Base-by-base conservation (phyloP, 2,113 vertebrate genomes). In the Rhagologus leucostigma region DNA sequence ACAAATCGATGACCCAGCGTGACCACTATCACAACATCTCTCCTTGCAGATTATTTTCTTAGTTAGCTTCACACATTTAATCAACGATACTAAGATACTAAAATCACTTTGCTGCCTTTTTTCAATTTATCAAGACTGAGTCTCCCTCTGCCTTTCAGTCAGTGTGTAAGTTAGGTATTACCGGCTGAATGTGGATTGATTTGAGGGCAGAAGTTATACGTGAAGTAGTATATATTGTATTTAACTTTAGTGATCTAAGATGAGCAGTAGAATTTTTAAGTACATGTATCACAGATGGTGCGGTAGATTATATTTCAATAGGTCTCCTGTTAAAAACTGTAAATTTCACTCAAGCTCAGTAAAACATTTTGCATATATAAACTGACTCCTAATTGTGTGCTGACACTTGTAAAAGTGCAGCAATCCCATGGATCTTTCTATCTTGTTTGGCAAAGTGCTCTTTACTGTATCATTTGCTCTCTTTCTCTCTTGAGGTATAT, bases 1-100 rank as follows among this genome's bases (percentile, higher is more conserved):
- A 96, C 62, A 95, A 97, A 97, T 79, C 44, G 18, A 92, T 96
- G 94, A 95, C 84, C 95, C 69, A 94, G 93, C 10, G 67, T 80
- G 93, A 94, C 90, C 35, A 2, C 68, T 93, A 95, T 78, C 86
- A 93, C 90, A 97, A 73, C 88, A 97, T 68, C 59, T 42, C 46
- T 32, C 64, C 62, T 71, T 78, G 59, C 67, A 84, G 87, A 88
- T 93, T 76, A 95, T 94, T 96, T 94, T 83, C 70, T 83, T 97
- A 93, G 84, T 95, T 97, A 94, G 55, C 67, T 94, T 93, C 60
- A 92, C 79, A 88, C 73, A 93, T 96, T 97, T 95, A 94, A 94
- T 96, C 94, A 91, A 85, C 46, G 6, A 81, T 9, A 7, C 57
- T 65, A 53, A 67, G 50, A 93, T 46, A 87, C 13, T 74, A 90